These are phyloP conservation scores for Gortyna flavago DNA, from an alignment of 2,888 invertebrate genomes.

Conservation along the genomic window DNA sequence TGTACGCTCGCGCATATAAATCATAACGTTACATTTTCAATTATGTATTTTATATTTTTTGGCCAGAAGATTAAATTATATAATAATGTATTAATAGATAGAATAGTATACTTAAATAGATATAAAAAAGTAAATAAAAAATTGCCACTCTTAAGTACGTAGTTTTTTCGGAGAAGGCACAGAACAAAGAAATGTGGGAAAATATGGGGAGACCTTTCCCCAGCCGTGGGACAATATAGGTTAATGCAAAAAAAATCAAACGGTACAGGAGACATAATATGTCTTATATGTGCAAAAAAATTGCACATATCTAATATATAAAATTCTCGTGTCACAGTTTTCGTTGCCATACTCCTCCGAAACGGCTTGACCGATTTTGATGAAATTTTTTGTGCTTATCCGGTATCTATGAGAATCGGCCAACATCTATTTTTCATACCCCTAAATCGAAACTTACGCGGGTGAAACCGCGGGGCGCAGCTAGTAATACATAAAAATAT, in stretches of 20 bases:
- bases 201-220: not conserved
- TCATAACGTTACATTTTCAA: not conserved
- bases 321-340: no score
- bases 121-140: not conserved
- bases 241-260: not conserved
- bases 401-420: no score
- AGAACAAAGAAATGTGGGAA: not conserved
- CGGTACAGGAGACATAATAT: not conserved
- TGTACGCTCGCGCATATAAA: conserved; percentile 54
- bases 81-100: not conserved
- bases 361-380: no score
- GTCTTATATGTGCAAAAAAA: no score
- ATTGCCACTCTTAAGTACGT: no score
- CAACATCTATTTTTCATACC: no score
- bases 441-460: no score
- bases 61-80: not conserved
- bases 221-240: not conserved
- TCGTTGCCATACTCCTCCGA: no score
- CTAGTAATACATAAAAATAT: no score
- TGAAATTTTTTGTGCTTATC: no score
- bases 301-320: no score
- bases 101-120: not conserved
- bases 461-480: no score
- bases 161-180: not conserved
- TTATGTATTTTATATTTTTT: not conserved